These are phyloP conservation scores for Scelioninae gen. 1 DNA, from an alignment of 2,888 invertebrate species.

Conservation along the genomic window DNA sequence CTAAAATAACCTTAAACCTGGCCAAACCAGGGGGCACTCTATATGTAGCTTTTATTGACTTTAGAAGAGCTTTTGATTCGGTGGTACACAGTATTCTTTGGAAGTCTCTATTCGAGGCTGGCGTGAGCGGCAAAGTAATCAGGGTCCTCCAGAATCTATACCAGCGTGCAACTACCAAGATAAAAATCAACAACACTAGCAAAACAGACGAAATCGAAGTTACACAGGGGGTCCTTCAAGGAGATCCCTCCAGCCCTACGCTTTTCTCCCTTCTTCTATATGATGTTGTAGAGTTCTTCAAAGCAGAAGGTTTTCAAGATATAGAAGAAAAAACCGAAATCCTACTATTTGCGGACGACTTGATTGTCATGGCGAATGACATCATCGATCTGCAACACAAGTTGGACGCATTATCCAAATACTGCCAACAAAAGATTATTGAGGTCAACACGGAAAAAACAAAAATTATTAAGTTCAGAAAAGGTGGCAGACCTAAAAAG, in stretches of 20 bases:
- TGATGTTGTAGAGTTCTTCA: neutral
- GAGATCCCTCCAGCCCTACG: neutral
- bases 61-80: constrained; percentile 69
- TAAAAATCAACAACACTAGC: neutral
- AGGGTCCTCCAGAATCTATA: constrained; percentile 57
- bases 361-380: constrained; percentile 4
- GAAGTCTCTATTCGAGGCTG: constrained; percentile 37
- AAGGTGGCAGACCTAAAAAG: neutral
- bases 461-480: constrained; percentile 10
- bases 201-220: neutral
- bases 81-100: constrained; percentile 68
- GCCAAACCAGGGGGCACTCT: constrained; percentile 57
- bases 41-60: no score
- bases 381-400: constrained; percentile 9
- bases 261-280: neutral
- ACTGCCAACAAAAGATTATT: neutral
- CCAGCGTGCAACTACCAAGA: neutral
- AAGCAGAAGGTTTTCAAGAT: neutral
- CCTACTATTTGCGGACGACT: constrained; percentile 25
- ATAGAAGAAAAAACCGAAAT: neutral
- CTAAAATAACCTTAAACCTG: constrained; percentile 53
- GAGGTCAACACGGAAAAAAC: constrained; percentile 1
- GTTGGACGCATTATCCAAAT: neutral
- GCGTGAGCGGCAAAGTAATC: constrained; percentile 62
- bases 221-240: neutral